phyloP scores from a whole-genome alignment of 2,113 vertebrate species.

The Cyphomyrus plagiostoma region DNA sequence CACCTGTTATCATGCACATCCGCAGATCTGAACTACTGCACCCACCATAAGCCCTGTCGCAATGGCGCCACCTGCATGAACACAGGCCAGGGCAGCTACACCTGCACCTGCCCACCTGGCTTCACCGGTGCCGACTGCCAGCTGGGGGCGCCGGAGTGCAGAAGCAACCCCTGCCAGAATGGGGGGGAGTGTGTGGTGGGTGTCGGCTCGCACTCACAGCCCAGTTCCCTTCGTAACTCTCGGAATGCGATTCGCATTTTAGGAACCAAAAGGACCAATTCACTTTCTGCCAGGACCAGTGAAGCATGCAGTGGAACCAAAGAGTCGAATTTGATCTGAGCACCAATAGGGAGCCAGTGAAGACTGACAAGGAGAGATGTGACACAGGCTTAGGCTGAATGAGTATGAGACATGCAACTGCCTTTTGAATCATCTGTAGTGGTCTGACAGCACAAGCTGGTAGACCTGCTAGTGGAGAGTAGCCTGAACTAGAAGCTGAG shows the following conservation, averaged over 20 bases:
- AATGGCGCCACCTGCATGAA: slow-evolving; percentile 88
- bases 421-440: neutral
- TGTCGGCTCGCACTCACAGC: neutral
- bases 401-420: no score
- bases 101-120: slow-evolving; percentile 79
- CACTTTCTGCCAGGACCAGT: neutral
- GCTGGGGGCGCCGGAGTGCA: slow-evolving; percentile 79
- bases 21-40: slow-evolving; percentile 72
- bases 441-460: neutral
- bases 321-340: neutral
- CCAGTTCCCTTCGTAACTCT: neutral
- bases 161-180: slow-evolving; percentile 81
- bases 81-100: slow-evolving; percentile 81
- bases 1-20: slow-evolving; percentile 12
- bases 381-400: no score
- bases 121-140: slow-evolving; percentile 84
- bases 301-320: neutral
- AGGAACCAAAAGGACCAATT: neutral
- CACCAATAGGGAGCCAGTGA: neutral
- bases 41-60: slow-evolving; percentile 71
- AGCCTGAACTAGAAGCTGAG: neutral
- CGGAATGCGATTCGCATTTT: neutral
- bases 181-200: slow-evolving; percentile 79
- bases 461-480: neutral
- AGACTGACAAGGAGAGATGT: no score